Conservation (phyloP, 2,888 invertebrate genomes). For the Drosophila mayaguana region DNA sequence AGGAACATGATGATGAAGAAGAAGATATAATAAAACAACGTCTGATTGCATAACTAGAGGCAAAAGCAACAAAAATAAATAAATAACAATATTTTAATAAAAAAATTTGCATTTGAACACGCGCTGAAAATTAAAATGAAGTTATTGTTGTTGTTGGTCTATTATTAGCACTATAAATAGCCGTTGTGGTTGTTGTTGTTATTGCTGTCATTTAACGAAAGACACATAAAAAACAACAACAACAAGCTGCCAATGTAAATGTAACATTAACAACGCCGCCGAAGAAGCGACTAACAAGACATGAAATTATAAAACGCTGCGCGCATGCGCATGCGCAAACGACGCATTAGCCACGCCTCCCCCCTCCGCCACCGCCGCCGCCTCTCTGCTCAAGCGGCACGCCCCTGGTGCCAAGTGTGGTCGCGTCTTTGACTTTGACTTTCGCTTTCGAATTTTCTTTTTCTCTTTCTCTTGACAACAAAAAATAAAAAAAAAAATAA, state of each 20-base stretch:
- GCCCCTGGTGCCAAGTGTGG: constrained; percentile 26
- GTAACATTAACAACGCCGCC: constrained; percentile 28
- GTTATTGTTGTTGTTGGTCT: constrained; percentile 25
- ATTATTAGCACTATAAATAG: constrained; percentile 39
- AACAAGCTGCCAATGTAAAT: constrained; percentile 33
- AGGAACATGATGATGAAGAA: background rate
- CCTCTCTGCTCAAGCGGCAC: background rate
- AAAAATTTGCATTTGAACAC: constrained; percentile 55
- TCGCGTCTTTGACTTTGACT: constrained; percentile 78
- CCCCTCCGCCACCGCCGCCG: background rate
- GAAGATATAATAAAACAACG: constrained; percentile 11
- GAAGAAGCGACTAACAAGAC: constrained; percentile 50
- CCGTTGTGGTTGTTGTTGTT: constrained; percentile 20
- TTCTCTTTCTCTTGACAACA: constrained; percentile 40
- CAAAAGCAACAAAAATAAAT: background rate
- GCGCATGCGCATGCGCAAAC: constrained; percentile 57
- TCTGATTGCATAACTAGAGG: constrained; percentile 11
- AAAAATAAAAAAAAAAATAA: constrained; percentile 22
- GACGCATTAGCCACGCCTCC: constrained; percentile 23
- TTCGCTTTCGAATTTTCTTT: constrained; percentile 81
- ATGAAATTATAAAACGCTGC: constrained; percentile 71
- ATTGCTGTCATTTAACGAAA: constrained; percentile 15
- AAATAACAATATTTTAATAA: constrained; percentile 18
- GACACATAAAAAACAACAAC: background rate
- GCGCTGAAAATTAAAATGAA: constrained; percentile 45